phyloP scores from a whole-genome alignment of 2,797 vertebrate species.

The Spinus olivaceus region DNA sequence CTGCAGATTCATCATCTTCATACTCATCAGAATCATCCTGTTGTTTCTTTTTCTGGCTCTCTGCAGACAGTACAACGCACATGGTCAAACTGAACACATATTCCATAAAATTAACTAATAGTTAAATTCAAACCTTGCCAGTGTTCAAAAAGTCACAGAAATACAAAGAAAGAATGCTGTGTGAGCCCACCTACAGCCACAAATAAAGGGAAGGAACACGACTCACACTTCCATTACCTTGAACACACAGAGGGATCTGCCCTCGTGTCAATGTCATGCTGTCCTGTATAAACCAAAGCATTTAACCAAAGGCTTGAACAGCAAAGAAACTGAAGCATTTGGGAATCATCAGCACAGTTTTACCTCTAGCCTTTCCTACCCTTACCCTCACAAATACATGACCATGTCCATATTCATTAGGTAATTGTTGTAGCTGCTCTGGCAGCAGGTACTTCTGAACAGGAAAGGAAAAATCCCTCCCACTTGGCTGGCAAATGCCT shows the following conservation, averaged over 20 bases:
- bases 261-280: accelerated
- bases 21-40: constrained; percentile 95
- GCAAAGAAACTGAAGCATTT: not conserved
- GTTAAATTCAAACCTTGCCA: not conserved
- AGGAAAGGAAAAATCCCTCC: not conserved
- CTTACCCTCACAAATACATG: not conserved
- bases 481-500: not conserved
- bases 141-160: not conserved
- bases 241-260: not conserved
- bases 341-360: not conserved
- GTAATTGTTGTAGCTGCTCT: not conserved
- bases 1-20: constrained; percentile 91
- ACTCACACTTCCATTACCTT: not conserved
- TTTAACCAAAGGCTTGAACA: not conserved
- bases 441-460: not conserved
- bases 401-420: not conserved
- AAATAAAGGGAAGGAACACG: not conserved
- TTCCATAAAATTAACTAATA: accelerated
- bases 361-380: not conserved
- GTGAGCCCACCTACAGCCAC: accelerated
- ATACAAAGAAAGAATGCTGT: not conserved
- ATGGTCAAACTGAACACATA: not conserved
- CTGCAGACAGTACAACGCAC: constrained; percentile 30
- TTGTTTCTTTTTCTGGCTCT: constrained; percentile 94
- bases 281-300: not conserved